Percentiles rank a stretch among this genome's conserved stretches.
Conservation (phyloP, 1,140 invertebrate genomes). For the Drosophila ironensis region DNA sequence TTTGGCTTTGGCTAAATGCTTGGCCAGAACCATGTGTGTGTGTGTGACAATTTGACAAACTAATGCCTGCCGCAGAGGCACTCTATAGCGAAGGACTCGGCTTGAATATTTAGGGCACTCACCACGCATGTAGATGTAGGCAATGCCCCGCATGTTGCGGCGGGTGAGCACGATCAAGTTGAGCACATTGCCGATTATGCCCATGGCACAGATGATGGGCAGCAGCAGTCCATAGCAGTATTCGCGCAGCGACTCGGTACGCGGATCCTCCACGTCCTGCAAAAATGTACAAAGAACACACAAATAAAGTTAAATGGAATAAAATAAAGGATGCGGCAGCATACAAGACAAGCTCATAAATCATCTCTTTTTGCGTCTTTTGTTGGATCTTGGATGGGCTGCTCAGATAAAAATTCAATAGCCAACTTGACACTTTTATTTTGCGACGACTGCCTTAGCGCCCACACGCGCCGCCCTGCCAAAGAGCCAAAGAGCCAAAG, state of each 20-base stretch:
- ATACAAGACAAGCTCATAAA: slow-evolving; percentile 50
- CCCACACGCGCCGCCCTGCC: slow-evolving; percentile 7
- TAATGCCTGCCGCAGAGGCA: too few species aligned
- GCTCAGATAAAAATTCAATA: slow-evolving; percentile 77
- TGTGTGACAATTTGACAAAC: too few species aligned
- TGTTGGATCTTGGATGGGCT: slow-evolving; percentile 19
- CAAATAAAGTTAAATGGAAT: too few species aligned
- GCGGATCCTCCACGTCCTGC: slow-evolving; percentile 83
- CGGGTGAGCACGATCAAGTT: slow-evolving; percentile 89
- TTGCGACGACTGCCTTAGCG: slow-evolving; percentile 61
- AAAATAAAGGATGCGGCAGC: too few species aligned
- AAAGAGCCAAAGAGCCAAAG: neutral
- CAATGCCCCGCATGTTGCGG: slow-evolving; percentile 89
- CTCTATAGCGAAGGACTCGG: neutral
- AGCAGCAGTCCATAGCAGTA: slow-evolving; percentile 88
- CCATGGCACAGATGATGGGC: slow-evolving; percentile 87
- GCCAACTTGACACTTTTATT: slow-evolving; percentile 76
- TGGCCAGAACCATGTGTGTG: too few species aligned
- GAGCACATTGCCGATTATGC: slow-evolving; percentile 88
- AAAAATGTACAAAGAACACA: neutral
- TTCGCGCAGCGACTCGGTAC: slow-evolving; percentile 85
- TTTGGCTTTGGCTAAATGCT: too few species aligned
- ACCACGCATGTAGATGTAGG: slow-evolving; percentile 91
- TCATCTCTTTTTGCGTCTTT: slow-evolving; percentile 37
- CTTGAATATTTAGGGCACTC: slow-evolving; percentile 59